Base-by-base conservation (phyloP, 2,797 vertebrate species). In the Hylomyscus alleni region DNA sequence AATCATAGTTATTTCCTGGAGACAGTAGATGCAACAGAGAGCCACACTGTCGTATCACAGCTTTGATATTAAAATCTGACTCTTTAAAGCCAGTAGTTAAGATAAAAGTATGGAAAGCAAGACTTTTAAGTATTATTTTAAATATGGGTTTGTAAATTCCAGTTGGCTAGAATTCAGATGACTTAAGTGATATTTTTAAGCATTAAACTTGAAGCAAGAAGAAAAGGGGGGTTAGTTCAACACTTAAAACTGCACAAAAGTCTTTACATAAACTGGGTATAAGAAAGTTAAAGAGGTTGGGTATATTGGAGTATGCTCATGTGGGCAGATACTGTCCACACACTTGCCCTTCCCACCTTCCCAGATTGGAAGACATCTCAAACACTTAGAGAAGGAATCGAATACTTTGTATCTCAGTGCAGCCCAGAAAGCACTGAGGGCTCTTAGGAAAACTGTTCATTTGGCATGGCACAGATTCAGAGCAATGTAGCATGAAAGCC, bases 181-280 rank as follows among this genome's bases (percentile, higher is more conserved):
- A 90, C 19, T 97, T 84, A 80, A 29, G 50, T 22, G 72, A 40
- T 52, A 93, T 90, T 91, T 95, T 69, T 40, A 88, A 81, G 52
- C 22, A 75, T 85, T 89, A 97, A 95, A 76, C 15, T 81, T 88
- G 77, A 52, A 94, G 15, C 65, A 81, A 80, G 7, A 50, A 52
- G 82, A 96, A 96, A 72, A 22, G 17, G 40, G 20, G 62, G 22
- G 22, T 44, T 62, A 78, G 72, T 4, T 7, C n/a, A 88, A 86
- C 3, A 34, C 1, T 26, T 31, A 94, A 95, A 80, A 4, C 34
- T 62, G n/a, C 40, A 92, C 50, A 83, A 78, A 92, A 89, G 60
- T 0, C 83, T 87, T 84, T 54, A 67, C 22, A 40, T 29, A n/a
- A 56, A 8, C 12, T 4, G 17, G 3, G 62, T 56, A 11, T 17